Base-by-base conservation (phyloP, 2,888 invertebrate species). In the Drosophila kambysellisi region DNA sequence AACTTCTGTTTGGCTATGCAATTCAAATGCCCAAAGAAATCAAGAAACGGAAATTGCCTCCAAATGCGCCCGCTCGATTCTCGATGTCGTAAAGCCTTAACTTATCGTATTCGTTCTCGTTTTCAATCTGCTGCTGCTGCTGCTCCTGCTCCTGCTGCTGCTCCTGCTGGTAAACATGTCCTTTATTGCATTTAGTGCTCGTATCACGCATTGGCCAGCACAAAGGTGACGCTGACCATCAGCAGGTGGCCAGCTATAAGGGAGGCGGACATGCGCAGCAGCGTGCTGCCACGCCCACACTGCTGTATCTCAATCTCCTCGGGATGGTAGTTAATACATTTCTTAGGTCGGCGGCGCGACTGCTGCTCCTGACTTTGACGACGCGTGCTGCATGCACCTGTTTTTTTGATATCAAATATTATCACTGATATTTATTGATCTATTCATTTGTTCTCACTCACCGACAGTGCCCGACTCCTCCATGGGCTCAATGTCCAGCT, bases 291-390 rank as follows among this genome's bases (percentile, higher is more conserved):
- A 58, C 92, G 89, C 48, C 93, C 93, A 80, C 93, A 93, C 60
- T 93, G 93, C 63, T 93, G 93, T 60, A 93, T 93, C 81, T 93
- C 93, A 79, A 93, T 93, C 94, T 96, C 97, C 94, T 97, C 97
- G 7, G 97, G 97, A 93, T 98, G 98, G 93, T 97, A 98, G 82
- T 96, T 97, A 92, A 97, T 96, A 94, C 98, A 98, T 92, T 96
- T 96, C 89, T 95, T 95, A 59, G 96, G 96, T 80, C 97, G 94
- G 73, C 96, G 95, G 70, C 97, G 95, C 90, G 96, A 96, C 85
- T 96, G 94, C 79, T 95, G 95, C 92, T 95, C 96, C 89, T 94
- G 94, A 33, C 94, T 93, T 84, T 95, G 95, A 76, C 95, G 95
- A 81, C 95, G 94, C 39, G 92, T 91, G 60, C 93, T 95, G 93